Evolutionary conservation across 1,140 invertebrate genomes (phyloP).

Genomic region (Euwallacea fornicatus): DNA sequence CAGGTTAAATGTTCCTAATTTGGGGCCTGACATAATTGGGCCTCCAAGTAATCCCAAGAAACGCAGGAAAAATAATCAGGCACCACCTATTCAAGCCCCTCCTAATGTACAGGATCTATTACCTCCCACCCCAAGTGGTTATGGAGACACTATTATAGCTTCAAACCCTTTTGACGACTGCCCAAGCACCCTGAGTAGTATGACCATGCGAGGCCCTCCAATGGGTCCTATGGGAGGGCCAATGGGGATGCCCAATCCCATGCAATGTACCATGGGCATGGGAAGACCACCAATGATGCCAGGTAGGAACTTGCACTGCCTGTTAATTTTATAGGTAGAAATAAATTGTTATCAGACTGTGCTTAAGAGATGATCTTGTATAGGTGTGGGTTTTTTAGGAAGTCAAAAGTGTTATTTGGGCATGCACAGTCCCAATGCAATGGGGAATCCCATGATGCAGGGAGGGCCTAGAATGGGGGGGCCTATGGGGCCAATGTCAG

Average conservation of each 20-base stretch:
- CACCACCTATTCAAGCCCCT: slow-evolving; percentile 58
- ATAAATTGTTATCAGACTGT: not conserved
- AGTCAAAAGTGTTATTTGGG: slow-evolving; percentile 55
- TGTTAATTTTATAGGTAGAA: not conserved
- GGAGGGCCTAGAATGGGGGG: slow-evolving; percentile 50
- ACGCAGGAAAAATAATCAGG: slow-evolving; percentile 66
- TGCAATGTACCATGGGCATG: slow-evolving; percentile 59
- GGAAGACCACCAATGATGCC: slow-evolving; percentile 59
- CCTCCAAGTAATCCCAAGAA: slow-evolving; percentile 71
- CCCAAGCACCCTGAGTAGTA: slow-evolving; percentile 66
- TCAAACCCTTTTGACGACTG: slow-evolving; percentile 96
- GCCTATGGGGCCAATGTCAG: slow-evolving; percentile 39
- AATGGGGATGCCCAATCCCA: slow-evolving; percentile 52
- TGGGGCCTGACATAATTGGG: slow-evolving; percentile 61
- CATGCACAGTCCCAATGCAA: slow-evolving; percentile 55
- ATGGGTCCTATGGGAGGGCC: slow-evolving; percentile 48
- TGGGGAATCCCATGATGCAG: slow-evolving; percentile 52
- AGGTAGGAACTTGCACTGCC: slow-evolving; percentile 12
- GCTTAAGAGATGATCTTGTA: not conserved
- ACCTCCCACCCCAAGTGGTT: slow-evolving; percentile 80
- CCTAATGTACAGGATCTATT: slow-evolving; percentile 74
- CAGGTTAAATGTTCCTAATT: slow-evolving; percentile 65
- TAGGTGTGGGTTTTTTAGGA: slow-evolving; percentile 53
- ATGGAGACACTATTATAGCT: slow-evolving; percentile 91
- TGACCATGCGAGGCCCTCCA: slow-evolving; percentile 61